These are phyloP conservation scores for Amyelois transitella DNA, from an alignment of 1,140 invertebrate genomes.

Conservation along the genomic window DNA sequence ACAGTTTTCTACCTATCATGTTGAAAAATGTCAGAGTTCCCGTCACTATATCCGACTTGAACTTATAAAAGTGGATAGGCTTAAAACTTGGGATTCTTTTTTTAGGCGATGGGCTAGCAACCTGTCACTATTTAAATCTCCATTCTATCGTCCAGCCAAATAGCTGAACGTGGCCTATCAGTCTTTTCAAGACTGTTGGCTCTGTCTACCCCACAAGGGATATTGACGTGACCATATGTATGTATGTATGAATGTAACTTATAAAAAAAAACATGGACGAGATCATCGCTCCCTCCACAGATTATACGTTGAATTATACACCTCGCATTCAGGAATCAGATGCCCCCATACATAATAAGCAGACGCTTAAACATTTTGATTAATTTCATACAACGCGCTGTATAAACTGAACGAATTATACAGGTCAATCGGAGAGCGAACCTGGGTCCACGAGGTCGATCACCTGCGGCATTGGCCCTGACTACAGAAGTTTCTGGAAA, in stretches of 20 bases:
- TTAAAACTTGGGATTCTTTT: no score
- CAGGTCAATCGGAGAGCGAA: conserved; percentile 24
- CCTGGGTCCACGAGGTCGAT: conserved; percentile 19
- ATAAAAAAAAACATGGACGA: neutral
- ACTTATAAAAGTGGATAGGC: no score
- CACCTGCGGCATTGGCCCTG: conserved; percentile 23
- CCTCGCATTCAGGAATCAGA: conserved; percentile 2
- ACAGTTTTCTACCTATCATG: no score
- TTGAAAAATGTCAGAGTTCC: no score
- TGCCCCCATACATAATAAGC: conserved; percentile 6
- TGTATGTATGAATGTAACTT: neutral
- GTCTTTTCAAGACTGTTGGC: no score
- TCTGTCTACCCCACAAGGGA: no score
- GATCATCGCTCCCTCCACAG: neutral
- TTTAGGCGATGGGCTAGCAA: no score
- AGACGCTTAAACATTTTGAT: conserved; percentile 7
- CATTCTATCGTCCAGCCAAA: no score
- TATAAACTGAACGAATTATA: conserved; percentile 38
- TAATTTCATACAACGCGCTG: conserved; percentile 10
- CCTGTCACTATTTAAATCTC: no score
- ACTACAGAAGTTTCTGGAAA: neutral
- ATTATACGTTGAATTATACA: neutral
- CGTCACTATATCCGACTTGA: no score
- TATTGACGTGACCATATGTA: neutral
- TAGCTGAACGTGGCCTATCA: no score